A percentile compares a stretch with the other conserved stretches of the same genome.
Conservation (phyloP, 2,113 vertebrate species). For the Apus apus region DNA sequence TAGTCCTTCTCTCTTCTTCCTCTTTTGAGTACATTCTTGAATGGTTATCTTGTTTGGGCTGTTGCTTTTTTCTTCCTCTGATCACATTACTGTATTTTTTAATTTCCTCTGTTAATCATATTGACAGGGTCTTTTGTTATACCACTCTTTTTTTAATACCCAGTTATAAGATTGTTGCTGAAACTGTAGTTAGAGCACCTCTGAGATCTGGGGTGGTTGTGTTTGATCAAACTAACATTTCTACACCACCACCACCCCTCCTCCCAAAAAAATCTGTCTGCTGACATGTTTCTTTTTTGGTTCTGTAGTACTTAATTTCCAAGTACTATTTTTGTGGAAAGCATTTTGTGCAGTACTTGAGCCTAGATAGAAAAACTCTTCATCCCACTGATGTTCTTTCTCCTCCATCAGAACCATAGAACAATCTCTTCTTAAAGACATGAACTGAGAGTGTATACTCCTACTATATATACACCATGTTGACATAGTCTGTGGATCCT, state of each 20-base stretch:
- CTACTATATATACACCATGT: accelerated
- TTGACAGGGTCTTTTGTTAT: neutral
- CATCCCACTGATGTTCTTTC: neutral
- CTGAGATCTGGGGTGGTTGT: neutral
- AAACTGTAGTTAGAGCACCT: neutral
- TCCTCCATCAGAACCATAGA: neutral
- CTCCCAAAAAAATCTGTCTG: no score
- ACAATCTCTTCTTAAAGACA: neutral
- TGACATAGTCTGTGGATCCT: neutral
- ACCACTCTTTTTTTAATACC: neutral
- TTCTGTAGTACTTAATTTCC: neutral
- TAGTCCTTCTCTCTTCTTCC: neutral
- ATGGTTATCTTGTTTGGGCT: neutral
- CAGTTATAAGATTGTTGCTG: neutral
- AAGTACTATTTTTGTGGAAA: neutral
- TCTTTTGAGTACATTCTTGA: neutral
- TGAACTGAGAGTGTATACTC: neutral
- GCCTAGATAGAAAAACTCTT: neutral
- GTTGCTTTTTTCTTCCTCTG: neutral
- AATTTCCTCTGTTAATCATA: neutral
- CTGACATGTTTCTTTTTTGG: neutral
- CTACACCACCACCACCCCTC: neutral
- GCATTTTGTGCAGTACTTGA: neutral
- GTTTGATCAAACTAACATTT: neutral
- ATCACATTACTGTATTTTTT: neutral